These are phyloP conservation scores for Platypus cylindrus DNA, from an alignment of 2,888 invertebrate species.

Conservation along the genomic window DNA sequence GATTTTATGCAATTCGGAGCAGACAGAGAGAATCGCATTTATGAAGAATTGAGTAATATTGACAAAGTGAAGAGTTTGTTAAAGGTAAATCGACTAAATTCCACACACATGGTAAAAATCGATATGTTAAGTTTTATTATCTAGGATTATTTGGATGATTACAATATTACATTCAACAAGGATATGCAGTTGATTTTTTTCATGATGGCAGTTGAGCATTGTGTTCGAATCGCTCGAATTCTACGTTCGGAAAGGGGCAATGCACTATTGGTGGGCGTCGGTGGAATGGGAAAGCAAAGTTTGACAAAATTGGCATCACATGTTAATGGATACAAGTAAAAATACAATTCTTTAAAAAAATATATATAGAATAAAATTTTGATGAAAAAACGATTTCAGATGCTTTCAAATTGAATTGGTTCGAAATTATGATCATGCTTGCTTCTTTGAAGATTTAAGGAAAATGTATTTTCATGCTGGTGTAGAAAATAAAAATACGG, in stretches of 20 bases:
- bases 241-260: slow-evolving; percentile 79
- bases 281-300: slow-evolving; percentile 84
- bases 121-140: not conserved
- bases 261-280: slow-evolving; percentile 75
- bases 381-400: slow-evolving; percentile 31
- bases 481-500: slow-evolving; percentile 56
- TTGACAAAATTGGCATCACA: slow-evolving; percentile 74
- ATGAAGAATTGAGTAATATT: slow-evolving; percentile 70
- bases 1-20: slow-evolving; percentile 72
- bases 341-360: too few species aligned
- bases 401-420: slow-evolving; percentile 82
- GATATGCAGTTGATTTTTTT: slow-evolving; percentile 80
- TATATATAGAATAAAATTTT: not conserved
- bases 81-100: slow-evolving; percentile 48
- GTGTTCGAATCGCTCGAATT: slow-evolving; percentile 73
- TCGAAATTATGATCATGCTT: slow-evolving; percentile 66
- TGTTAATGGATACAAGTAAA: slow-evolving; percentile 64
- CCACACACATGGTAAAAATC: too few species aligned
- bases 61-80: slow-evolving; percentile 56
- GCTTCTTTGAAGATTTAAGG: slow-evolving; percentile 78
- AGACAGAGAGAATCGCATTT: slow-evolving; percentile 58
- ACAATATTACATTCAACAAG: slow-evolving; percentile 60
- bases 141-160: slow-evolving; percentile 76
- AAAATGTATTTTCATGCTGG: slow-evolving; percentile 71
- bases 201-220: slow-evolving; percentile 79